phyloP scores from a whole-genome alignment of 2,113 vertebrate species.

The Pogonocichla stellata region DNA sequence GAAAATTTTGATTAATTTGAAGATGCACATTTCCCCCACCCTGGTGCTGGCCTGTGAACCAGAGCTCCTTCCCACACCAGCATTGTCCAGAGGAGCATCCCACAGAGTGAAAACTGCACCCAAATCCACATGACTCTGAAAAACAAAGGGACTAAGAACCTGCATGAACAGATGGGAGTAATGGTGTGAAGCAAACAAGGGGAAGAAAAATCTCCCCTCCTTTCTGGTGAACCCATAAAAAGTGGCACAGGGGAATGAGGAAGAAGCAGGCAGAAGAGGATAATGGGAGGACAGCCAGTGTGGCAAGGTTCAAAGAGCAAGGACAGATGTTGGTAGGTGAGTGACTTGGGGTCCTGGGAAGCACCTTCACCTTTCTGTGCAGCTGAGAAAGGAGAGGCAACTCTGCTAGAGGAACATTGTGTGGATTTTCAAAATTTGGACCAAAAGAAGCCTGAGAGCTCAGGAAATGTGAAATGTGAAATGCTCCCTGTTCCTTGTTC shows the following conservation, averaged over 20 bases:
- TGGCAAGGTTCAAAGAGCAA: constrained; percentile 48
- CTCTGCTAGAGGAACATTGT: neutral
- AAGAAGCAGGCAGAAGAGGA: constrained; percentile 73
- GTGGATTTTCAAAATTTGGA: neutral
- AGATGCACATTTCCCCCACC: constrained; percentile 31
- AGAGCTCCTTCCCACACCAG: neutral
- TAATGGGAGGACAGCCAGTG: constrained; percentile 55
- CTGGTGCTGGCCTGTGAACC: neutral
- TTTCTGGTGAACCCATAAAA: constrained; percentile 76
- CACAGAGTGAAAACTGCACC: neutral
- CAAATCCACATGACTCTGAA: neutral
- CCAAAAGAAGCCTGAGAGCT: neutral
- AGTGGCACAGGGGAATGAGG: constrained; percentile 74
- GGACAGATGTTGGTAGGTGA: neutral
- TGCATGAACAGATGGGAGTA: constrained; percentile 86
- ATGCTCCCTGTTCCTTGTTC: neutral
- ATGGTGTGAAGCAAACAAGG: constrained; percentile 89
- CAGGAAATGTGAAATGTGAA: rapidly evolving
- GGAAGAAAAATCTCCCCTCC: constrained; percentile 72
- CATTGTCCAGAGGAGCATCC: neutral
- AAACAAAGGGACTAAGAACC: constrained; percentile 24
- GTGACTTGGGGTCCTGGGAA: neutral
- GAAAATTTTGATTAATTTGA: constrained; percentile 75
- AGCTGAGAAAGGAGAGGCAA: neutral
- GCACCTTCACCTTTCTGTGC: neutral